Conservation (phyloP, 2,797 vertebrate species). For the Myotis planiceps region DNA sequence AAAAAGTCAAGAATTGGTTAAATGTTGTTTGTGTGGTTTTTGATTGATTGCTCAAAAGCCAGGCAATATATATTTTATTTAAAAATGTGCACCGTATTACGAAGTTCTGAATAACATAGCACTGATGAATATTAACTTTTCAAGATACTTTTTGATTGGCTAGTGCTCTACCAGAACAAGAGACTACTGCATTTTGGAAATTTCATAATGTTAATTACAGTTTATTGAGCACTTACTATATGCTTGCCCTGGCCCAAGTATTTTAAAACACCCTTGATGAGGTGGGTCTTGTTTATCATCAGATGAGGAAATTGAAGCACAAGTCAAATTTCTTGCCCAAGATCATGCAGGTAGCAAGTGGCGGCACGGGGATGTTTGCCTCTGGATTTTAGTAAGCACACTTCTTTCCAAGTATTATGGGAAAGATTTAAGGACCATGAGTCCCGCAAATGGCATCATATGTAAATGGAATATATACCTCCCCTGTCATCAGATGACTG, state of each 20-base stretch:
- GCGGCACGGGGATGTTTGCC: neutral
- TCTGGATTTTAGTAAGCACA: neutral
- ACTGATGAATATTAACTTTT: neutral
- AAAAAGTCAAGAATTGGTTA: neutral
- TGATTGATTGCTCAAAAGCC: neutral
- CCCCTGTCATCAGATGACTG: neutral
- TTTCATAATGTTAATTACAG: conserved; percentile 14
- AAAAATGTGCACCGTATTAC: neutral
- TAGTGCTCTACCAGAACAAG: neutral
- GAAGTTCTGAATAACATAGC: neutral
- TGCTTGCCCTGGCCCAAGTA: neutral
- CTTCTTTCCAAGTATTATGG: conserved; percentile 11
- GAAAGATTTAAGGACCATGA: conserved; percentile 13
- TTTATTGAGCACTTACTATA: conserved; percentile 1
- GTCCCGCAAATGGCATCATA: neutral
- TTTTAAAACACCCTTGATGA: neutral
- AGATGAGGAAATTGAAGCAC: conserved; percentile 4
- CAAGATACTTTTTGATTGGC: neutral
- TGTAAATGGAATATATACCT: neutral
- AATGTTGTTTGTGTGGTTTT: neutral
- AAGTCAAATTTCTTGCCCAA: neutral
- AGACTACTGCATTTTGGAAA: neutral
- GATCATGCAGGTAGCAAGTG: neutral
- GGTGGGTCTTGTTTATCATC: neutral
- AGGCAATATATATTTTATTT: conserved; percentile 15